phyloP scores from a whole-genome alignment of 2,113 vertebrate genomes.

The Athene cunicularia region DNA sequence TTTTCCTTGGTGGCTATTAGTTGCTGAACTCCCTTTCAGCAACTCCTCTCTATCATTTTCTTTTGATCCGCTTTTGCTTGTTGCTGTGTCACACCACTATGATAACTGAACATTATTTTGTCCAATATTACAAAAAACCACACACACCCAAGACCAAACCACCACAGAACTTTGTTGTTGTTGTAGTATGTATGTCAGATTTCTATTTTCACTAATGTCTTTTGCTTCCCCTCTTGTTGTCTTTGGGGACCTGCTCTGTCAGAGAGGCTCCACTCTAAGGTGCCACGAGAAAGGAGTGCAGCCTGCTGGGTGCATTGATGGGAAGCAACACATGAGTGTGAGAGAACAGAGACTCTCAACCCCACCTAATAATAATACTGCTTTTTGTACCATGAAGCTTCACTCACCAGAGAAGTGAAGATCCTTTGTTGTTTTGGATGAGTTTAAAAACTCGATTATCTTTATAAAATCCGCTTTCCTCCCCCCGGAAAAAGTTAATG shows the following conservation, averaged over 20 bases:
- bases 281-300: neutral
- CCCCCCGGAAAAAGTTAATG: neutral
- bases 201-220: neutral
- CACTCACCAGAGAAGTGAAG: neutral
- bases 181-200: neutral
- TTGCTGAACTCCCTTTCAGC: neutral
- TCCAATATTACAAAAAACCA: neutral
- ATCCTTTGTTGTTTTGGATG: neutral
- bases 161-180: neutral
- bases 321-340: neutral
- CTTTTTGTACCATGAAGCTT: neutral
- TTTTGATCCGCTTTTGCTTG: neutral
- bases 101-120: neutral
- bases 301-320: accelerated
- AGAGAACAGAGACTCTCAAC: neutral
- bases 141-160: neutral
- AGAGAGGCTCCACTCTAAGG: neutral
- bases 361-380: neutral
- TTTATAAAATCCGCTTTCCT: neutral
- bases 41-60: neutral
- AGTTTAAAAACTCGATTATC: neutral
- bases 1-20: neutral
- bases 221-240: neutral
- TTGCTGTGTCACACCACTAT: neutral
- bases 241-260: neutral